phyloP scores from a whole-genome alignment of 2,113 vertebrate genomes.

The Nothoprocta pentlandii region DNA sequence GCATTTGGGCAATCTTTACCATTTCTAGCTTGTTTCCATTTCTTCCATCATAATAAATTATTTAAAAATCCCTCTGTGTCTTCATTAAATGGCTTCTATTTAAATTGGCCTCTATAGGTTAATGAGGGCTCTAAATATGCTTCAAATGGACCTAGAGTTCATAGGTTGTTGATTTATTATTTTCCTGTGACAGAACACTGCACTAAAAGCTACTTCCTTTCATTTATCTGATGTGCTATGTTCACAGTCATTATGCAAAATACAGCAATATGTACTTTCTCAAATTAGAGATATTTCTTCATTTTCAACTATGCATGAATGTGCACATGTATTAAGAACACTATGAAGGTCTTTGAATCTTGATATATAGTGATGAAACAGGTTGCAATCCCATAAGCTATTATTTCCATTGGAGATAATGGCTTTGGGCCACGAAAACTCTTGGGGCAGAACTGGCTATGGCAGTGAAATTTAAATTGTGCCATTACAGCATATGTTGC shows the following conservation, averaged over 20 bases:
- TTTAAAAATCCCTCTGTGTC: slow-evolving; percentile 49
- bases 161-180: slow-evolving; percentile 72
- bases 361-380: background rate
- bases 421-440: background rate
- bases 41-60: slow-evolving; percentile 54
- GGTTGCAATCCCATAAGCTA: background rate
- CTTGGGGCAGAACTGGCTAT: background rate
- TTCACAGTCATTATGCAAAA: slow-evolving; percentile 62
- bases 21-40: slow-evolving; percentile 54
- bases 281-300: slow-evolving; percentile 63
- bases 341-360: background rate
- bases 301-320: slow-evolving; percentile 15
- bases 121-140: slow-evolving; percentile 61
- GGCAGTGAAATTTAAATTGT: slow-evolving; percentile 2
- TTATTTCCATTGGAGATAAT: slow-evolving; percentile 26
- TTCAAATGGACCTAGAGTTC: slow-evolving; percentile 64
- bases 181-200: slow-evolving; percentile 60
- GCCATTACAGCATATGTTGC: background rate
- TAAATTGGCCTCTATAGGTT: slow-evolving; percentile 54
- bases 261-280: slow-evolving; percentile 3
- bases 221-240: slow-evolving; percentile 52
- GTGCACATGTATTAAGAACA: background rate
- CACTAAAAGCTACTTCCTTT: slow-evolving; percentile 66
- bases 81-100: slow-evolving; percentile 68
- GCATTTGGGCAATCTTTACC: slow-evolving; percentile 7